phyloP scores from a whole-genome alignment of 2,888 invertebrate species.

The Sympetrum striolatum region DNA sequence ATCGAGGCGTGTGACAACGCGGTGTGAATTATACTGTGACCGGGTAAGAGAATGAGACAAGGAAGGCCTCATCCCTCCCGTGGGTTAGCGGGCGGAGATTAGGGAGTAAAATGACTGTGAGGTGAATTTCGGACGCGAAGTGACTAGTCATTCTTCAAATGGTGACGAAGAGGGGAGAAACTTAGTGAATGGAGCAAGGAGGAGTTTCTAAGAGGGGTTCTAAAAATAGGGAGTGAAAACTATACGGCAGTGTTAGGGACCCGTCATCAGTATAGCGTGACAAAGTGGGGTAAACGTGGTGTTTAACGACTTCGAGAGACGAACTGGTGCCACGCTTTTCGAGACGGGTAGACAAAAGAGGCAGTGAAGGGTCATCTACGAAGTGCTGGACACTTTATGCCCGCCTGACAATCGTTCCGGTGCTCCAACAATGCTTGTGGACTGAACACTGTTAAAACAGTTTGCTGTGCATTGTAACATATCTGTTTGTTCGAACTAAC shows the following conservation, averaged over 20 bases:
- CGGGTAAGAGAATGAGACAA: too few species aligned
- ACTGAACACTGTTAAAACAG: background rate
- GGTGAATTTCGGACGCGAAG: background rate
- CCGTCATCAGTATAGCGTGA: background rate
- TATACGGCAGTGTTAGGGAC: background rate
- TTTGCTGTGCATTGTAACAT: too few species aligned
- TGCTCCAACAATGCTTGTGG: background rate
- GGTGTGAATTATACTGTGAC: background rate
- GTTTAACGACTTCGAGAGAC: conserved; percentile 5
- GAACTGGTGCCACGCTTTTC: background rate
- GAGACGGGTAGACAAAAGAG: background rate
- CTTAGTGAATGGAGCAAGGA: background rate
- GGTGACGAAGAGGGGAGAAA: background rate
- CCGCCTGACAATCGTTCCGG: background rate
- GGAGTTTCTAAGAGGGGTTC: background rate
- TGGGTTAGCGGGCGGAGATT: background rate
- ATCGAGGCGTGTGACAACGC: conserved; percentile 31
- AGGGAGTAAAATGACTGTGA: background rate
- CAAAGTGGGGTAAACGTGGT: background rate
- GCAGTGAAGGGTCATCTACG: background rate
- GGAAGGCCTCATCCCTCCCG: background rate
- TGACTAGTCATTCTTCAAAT: background rate
- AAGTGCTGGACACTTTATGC: background rate
- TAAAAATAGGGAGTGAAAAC: background rate
- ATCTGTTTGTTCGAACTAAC: too few species aligned